phyloP scores from a whole-genome alignment of 1,140 invertebrate genomes.

The Scaptodrosophila lebanonensis region DNA sequence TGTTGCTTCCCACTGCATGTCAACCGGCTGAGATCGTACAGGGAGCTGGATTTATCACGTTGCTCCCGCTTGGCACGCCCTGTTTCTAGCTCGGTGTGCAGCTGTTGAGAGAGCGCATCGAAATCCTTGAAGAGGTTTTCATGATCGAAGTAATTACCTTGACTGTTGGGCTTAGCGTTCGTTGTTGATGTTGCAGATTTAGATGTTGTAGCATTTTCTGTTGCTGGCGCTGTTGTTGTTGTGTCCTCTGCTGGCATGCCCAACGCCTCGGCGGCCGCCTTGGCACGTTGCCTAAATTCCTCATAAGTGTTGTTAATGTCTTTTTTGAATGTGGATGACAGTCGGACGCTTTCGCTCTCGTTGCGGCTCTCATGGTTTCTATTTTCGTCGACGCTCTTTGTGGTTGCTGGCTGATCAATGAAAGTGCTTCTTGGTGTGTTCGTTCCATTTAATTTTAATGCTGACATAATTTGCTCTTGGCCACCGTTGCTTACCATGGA shows the following conservation, averaged over 20 bases:
- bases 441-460: slow-evolving; percentile 69
- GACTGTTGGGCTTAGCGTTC: slow-evolving; percentile 4
- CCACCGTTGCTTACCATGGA: slow-evolving; percentile 57
- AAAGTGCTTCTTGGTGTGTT: slow-evolving; percentile 41
- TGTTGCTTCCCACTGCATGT: slow-evolving; percentile 29
- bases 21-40: slow-evolving; percentile 62
- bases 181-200: slow-evolving; percentile 12
- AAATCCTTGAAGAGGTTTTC: slow-evolving; percentile 76
- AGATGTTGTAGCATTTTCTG: slow-evolving; percentile 16
- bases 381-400: slow-evolving; percentile 7
- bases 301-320: slow-evolving; percentile 55
- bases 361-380: slow-evolving; percentile 10
- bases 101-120: slow-evolving; percentile 62
- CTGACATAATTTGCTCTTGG: slow-evolving; percentile 69
- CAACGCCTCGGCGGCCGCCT: slow-evolving; percentile 57
- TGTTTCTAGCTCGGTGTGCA: slow-evolving; percentile 56
- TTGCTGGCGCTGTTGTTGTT: slow-evolving; percentile 8
- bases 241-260: slow-evolving; percentile 16
- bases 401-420: slow-evolving; percentile 46
- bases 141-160: slow-evolving; percentile 49
- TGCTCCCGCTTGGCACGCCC: slow-evolving; percentile 47
- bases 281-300: slow-evolving; percentile 77
- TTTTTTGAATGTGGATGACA: slow-evolving; percentile 22
- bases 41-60: slow-evolving; percentile 56
- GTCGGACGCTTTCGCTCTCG: slow-evolving; percentile 7